Evolutionary conservation across 2,888 invertebrate species (phyloP).

Genomic region (Leucania comma): DNA sequence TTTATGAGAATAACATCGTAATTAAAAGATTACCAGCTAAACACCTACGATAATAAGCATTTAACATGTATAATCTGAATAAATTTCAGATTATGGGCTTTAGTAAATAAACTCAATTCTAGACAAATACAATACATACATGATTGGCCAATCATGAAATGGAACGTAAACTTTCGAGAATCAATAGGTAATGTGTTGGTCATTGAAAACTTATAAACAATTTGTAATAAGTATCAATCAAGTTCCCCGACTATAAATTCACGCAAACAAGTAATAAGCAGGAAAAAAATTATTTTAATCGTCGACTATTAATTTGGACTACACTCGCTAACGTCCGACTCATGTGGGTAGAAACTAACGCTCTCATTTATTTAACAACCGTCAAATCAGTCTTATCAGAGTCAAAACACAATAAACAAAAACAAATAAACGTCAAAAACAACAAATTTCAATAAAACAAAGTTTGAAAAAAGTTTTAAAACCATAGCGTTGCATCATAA

Average conservation of each 20-base stretch:
- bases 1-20: background rate
- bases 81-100: background rate
- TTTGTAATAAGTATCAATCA: constrained; percentile 5
- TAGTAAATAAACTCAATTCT: no score
- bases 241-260: background rate
- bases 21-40: constrained; percentile 18
- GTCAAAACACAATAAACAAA: constrained; percentile 9
- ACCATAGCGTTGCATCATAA: constrained; percentile 37
- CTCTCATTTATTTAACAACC: constrained; percentile 2
- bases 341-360: background rate
- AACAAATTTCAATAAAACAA: background rate
- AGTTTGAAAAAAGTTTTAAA: constrained; percentile 6
- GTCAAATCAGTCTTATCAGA: background rate
- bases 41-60: constrained; percentile 1
- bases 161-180: no score
- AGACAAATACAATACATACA: background rate
- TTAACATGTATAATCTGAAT: constrained; percentile 1
- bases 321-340: constrained; percentile 16
- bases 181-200: no score
- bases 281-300: background rate
- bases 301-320: constrained; percentile 7
- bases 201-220: background rate
- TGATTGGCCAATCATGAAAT: background rate
- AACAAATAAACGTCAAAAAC: background rate
- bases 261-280: background rate